Evolutionary conservation across 2,797 vertebrate genomes (phyloP).

Genomic region (Sebastiscus albofasciatus): DNA sequence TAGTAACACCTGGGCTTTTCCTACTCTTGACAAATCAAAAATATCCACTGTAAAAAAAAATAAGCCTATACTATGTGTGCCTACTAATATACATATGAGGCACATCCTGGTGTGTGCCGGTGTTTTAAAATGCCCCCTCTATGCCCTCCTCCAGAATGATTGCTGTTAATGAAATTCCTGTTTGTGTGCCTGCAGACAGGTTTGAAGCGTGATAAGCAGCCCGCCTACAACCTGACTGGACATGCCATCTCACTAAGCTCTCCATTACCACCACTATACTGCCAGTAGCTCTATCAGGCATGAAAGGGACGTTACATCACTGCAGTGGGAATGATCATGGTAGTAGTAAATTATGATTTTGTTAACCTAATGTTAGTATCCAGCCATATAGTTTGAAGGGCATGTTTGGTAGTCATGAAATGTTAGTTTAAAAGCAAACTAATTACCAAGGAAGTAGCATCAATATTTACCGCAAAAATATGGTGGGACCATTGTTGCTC

Average conservation of each 20-base stretch:
- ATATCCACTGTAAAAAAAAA: not conserved
- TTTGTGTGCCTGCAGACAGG: not conserved
- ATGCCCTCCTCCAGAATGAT: not conserved
- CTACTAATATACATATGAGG: not conserved
- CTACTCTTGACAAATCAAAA: not conserved
- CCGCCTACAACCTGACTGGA: not conserved
- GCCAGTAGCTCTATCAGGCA: not conserved
- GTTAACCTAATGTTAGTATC: not conserved
- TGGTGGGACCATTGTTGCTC: not conserved
- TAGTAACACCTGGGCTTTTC: not conserved
- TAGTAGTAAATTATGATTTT: not conserved
- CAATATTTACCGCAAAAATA: not conserved
- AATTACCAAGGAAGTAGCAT: not conserved
- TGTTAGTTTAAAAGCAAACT: not conserved
- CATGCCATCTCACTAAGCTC: not conserved
- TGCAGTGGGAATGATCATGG: not conserved
- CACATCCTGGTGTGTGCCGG: not conserved
- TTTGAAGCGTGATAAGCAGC: not conserved
- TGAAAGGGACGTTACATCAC: not conserved
- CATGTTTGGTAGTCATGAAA: not conserved
- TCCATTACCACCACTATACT: not conserved
- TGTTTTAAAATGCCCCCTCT: not conserved
- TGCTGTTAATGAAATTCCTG: slow-evolving; percentile 5
- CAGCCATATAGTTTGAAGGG: not conserved
- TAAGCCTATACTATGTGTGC: not conserved